Evolutionary conservation across 2,888 invertebrate species (phyloP).

Genomic region (Chesias legatella): DNA sequence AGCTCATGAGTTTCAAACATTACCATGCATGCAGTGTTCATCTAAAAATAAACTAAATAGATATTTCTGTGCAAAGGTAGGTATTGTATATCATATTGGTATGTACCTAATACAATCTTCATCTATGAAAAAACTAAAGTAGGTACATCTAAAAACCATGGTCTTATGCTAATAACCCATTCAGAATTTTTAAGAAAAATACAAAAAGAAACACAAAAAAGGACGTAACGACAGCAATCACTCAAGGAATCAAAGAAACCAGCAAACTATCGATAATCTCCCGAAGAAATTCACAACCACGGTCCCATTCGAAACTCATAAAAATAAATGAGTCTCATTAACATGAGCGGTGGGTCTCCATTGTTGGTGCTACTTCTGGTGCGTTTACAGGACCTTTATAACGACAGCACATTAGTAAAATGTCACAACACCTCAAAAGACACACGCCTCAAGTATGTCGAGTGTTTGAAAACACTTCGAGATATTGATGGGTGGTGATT

Average conservation of each 20-base stretch:
- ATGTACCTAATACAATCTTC: too few relatives aligned
- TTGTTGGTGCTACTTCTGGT: slow-evolving; percentile 53
- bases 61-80: too few relatives aligned
- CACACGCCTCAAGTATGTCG: slow-evolving; percentile 53
- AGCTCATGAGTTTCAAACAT: too few relatives aligned
- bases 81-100: too few relatives aligned
- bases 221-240: slow-evolving; percentile 15
- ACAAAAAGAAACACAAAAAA: neutral
- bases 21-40: too few relatives aligned
- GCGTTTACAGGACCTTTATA: slow-evolving; percentile 58
- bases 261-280: slow-evolving; percentile 58
- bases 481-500: slow-evolving; percentile 72
- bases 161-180: neutral
- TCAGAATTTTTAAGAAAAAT: neutral
- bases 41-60: too few relatives aligned
- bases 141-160: too few relatives aligned
- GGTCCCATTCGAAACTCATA: slow-evolving; percentile 71
- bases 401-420: slow-evolving; percentile 75
- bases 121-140: too few relatives aligned
- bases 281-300: slow-evolving; percentile 60
- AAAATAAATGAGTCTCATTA: slow-evolving; percentile 76
- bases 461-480: slow-evolving; percentile 52
- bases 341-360: slow-evolving; percentile 52
- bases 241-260: slow-evolving; percentile 12
- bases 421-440: slow-evolving; percentile 78